These are phyloP conservation scores for Psittacula echo DNA, from an alignment of 2,797 vertebrate genomes.

Conservation along the genomic window DNA sequence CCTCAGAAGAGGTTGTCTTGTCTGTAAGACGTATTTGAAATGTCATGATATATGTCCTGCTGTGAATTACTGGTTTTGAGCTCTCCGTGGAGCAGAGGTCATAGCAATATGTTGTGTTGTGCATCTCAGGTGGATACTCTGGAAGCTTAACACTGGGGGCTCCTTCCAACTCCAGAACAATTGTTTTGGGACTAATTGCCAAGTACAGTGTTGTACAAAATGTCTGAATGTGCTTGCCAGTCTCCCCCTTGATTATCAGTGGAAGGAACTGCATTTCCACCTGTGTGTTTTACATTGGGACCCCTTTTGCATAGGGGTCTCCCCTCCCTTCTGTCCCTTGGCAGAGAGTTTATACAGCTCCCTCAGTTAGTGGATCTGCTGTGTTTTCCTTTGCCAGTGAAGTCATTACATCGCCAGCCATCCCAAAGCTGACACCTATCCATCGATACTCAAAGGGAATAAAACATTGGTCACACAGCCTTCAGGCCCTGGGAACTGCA, in stretches of 20 bases:
- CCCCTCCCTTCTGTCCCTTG: not conserved
- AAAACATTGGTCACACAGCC: not conserved
- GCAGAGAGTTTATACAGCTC: not conserved
- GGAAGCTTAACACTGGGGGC: not conserved
- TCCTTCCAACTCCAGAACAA: not conserved
- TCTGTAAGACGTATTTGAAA: not conserved
- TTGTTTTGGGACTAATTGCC: not conserved
- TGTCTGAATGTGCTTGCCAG: not conserved
- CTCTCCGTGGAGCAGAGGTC: not conserved
- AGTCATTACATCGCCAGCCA: not conserved
- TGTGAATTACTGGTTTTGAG: not conserved
- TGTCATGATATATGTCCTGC: not conserved
- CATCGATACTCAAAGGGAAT: not conserved
- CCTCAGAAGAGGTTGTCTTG: not conserved
- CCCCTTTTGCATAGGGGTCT: not conserved
- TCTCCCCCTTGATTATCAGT: not conserved
- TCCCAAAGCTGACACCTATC: not conserved
- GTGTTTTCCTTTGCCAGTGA: not conserved
- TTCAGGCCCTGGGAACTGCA: not conserved
- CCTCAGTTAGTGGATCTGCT: fast-evolving
- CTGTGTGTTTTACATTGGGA: not conserved
- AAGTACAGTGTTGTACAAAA: not conserved
- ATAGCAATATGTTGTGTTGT: not conserved
- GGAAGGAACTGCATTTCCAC: not conserved
- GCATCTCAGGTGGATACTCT: not conserved